Base-by-base conservation (phyloP, 2,888 invertebrate genomes). In the Dastarcus helophoroides region DNA sequence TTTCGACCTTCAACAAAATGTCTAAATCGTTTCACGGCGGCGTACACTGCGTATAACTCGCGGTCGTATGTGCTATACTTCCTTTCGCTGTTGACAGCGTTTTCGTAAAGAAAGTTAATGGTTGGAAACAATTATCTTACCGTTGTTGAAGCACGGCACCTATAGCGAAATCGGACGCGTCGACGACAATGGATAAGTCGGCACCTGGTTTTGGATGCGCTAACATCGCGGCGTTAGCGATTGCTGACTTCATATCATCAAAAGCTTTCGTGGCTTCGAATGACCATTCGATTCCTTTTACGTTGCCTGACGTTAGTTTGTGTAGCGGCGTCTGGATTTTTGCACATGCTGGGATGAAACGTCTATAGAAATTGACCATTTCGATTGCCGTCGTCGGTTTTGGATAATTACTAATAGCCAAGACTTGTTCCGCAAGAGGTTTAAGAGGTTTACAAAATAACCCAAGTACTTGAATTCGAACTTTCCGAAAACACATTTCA, bases 1-100 rank as follows among this genome's bases (percentile, higher is more conserved):
- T 47, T 14, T 17, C 47, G 39, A 1, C 48, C 54, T 39, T 62
- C 58, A 0, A 60, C 21, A 43, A 56, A 47, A 21, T 52, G 42
- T 7, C 48, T 37, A 35, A 56, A 57, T 29, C 53, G 42, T 17
- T 44, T 42, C 1, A 57, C 41, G 1, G 49, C 31, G 11, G 7
- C 5, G 15, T 39, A 35, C 7, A 30, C 27, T 10, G 35, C 37
- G 7, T 32, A 21, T 7, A 39, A 27, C 31, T 40, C 36, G 6
- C 32, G 12, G 22, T 40, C 35, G 22, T 40, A 37, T 4, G 37
- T 19, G 21, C 33, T 33, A 27, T 41, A 40, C 2, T 35, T 42
- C 21, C 24, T 43, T 44, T 24, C 33, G 33, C 1, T 43, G 44
- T n/a, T n/a, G n/a, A n/a, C n/a, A n/a, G n/a, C n/a, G n/a, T n/a